Evolutionary conservation across 2,797 vertebrate genomes (phyloP).

Genomic region (Sebastes steindachneri): DNA sequence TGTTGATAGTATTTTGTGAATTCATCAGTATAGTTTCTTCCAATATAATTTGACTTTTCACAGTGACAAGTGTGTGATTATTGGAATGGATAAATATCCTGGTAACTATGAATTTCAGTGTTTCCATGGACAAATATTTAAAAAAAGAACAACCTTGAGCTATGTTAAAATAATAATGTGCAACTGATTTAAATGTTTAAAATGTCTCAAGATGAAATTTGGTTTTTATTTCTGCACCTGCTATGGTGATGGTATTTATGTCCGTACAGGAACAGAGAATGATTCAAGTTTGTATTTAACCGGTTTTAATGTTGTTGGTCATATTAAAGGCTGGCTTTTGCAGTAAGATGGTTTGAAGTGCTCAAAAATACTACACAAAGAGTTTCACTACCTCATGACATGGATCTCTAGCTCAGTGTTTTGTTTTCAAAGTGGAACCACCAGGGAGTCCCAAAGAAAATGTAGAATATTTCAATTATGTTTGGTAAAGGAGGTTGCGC

Average conservation of each 20-base stretch:
- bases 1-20: slow-evolving; percentile 6
- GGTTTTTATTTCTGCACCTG: slow-evolving; percentile 12
- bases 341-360: background rate
- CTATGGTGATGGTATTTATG: slow-evolving; percentile 15
- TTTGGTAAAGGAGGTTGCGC: too few species aligned
- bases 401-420: background rate
- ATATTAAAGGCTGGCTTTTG: slow-evolving; percentile 13
- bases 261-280: background rate
- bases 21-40: background rate
- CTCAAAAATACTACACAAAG: background rate
- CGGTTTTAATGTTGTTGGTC: background rate
- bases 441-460: background rate
- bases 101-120: background rate
- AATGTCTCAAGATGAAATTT: background rate
- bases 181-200: background rate
- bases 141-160: background rate
- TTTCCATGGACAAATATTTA: background rate
- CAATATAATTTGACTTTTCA: background rate
- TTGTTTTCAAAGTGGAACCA: background rate
- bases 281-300: slow-evolving; percentile 3
- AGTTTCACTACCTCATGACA: background rate
- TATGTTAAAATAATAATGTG: background rate
- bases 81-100: background rate
- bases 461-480: background rate
- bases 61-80: background rate